Conservation (phyloP, 1,140 invertebrate species). For the Macrosteles quadrilineatus region DNA sequence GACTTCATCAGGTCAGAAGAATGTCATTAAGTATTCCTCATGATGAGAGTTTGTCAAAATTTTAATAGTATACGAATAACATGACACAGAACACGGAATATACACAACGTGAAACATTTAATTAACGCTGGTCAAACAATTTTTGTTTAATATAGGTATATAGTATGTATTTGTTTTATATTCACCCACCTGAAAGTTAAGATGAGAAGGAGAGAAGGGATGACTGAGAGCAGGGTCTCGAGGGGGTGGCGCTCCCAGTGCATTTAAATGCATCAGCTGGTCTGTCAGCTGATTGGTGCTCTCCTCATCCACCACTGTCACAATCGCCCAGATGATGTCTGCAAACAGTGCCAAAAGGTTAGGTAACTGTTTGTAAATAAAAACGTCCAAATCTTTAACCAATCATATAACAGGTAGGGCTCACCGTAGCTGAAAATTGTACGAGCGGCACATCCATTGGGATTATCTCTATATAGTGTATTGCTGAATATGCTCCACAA, state of each 20-base stretch:
- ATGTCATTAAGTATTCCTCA: too few species aligned
- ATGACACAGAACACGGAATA: too few species aligned
- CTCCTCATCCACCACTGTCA: constrained; percentile 66
- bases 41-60: too few species aligned
- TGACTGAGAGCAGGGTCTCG: constrained; percentile 20
- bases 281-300: constrained; percentile 65
- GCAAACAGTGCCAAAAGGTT: constrained; percentile 48
- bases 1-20: too few species aligned
- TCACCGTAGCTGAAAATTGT: not conserved
- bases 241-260: constrained; percentile 39
- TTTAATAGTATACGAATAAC: too few species aligned
- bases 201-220: constrained; percentile 26
- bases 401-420: constrained; percentile 24
- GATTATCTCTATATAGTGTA: too few species aligned
- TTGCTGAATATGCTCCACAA: too few species aligned
- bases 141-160: too few species aligned
- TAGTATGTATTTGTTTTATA: too few species aligned
- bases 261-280: constrained; percentile 62
- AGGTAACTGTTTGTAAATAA: constrained; percentile 28
- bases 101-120: too few species aligned
- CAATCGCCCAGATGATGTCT: constrained; percentile 71
- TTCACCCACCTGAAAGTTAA: constrained; percentile 16
- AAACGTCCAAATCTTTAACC: constrained; percentile 35
- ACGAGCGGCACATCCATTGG: not conserved
- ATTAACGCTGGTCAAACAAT: too few species aligned